These are phyloP conservation scores for Eumeta japonica DNA, from an alignment of 1,140 invertebrate species.

Conservation along the genomic window DNA sequence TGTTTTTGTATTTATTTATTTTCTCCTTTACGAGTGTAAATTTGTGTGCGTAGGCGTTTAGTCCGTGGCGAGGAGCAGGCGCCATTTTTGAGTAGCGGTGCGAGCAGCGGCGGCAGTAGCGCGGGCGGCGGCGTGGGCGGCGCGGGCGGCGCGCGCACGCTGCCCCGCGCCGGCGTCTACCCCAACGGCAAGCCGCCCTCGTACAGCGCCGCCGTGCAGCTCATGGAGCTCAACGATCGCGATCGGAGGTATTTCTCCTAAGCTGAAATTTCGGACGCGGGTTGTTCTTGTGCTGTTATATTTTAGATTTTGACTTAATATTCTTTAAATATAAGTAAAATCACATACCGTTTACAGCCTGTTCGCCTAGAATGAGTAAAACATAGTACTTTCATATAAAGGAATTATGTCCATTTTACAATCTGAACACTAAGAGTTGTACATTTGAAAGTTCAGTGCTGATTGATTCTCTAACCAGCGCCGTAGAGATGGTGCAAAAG, in stretches of 20 bases:
- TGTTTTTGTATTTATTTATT: too few species aligned
- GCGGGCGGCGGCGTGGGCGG: conserved; percentile 33
- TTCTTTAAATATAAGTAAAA: neutral
- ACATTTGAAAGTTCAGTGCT: too few species aligned
- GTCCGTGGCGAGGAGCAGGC: conserved; percentile 48
- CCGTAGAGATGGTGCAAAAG: too few species aligned
- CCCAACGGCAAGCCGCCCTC: conserved; percentile 51
- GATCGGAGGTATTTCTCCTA: conserved; percentile 24
- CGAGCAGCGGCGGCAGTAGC: conserved; percentile 22
- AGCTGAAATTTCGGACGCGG: neutral
- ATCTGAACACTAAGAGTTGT: too few species aligned
- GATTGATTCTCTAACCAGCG: too few species aligned
- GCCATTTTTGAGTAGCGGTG: conserved; percentile 42
- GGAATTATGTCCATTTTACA: too few species aligned
- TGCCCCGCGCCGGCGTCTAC: conserved; percentile 37
- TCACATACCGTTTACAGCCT: too few species aligned
- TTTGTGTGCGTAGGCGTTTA: conserved; percentile 24
- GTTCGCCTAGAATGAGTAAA: too few species aligned
- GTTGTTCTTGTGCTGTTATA: neutral
- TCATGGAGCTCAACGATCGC: conserved; percentile 37
- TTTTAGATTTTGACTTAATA: neutral
- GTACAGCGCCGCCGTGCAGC: conserved; percentile 52
- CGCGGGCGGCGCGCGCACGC: conserved; percentile 28
- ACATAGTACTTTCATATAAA: too few species aligned
- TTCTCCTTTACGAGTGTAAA: too few species aligned